These are phyloP conservation scores for Ectropis grisescens DNA, from an alignment of 1,140 invertebrate genomes.

Conservation along the genomic window DNA sequence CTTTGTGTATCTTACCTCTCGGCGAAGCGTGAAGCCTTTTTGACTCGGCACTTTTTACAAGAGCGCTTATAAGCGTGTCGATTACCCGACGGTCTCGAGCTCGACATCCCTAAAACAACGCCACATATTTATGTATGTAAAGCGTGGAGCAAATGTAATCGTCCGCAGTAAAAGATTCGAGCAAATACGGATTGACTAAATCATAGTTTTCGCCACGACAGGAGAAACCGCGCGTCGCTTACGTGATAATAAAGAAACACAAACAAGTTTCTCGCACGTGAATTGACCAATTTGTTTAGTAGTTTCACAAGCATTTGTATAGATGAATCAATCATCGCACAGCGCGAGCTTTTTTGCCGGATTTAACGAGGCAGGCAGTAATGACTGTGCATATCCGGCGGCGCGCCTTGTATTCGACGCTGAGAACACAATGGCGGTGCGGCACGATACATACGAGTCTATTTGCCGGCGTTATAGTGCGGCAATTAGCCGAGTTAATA, in stretches of 20 bases:
- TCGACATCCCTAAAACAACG: slow-evolving; percentile 21
- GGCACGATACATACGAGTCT: slow-evolving; percentile 37
- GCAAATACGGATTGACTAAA: slow-evolving; percentile 9
- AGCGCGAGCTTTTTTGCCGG: slow-evolving; percentile 36
- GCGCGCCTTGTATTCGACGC: slow-evolving; percentile 17
- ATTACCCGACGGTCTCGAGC: slow-evolving; percentile 30
- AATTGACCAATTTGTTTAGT: slow-evolving; percentile 40
- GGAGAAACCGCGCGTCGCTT: slow-evolving; percentile 17
- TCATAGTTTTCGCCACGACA: slow-evolving; percentile 12
- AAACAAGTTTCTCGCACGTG: slow-evolving; percentile 33
- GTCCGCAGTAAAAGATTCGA: slow-evolving; percentile 14
- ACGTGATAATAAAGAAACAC: slow-evolving; percentile 20
- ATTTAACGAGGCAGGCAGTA: slow-evolving; percentile 40
- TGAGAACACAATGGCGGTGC: slow-evolving; percentile 28
- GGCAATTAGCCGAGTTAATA: slow-evolving; percentile 45
- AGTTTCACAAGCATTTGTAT: slow-evolving; percentile 36
- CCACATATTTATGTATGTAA: slow-evolving; percentile 18
- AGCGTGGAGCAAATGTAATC: slow-evolving; percentile 13
- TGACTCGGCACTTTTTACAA: slow-evolving; percentile 65
- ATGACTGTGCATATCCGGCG: slow-evolving; percentile 39
- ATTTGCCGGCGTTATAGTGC: slow-evolving; percentile 31
- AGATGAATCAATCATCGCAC: slow-evolving; percentile 48
- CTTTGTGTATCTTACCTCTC: slow-evolving; percentile 57
- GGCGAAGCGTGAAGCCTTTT: slow-evolving; percentile 62
- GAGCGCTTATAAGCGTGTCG: slow-evolving; percentile 53